Evolutionary conservation across 30 jellyfish, hydroid and myxozoan genomes (phyloP).

Genomic region (Nemopilema nomurai): DNA sequence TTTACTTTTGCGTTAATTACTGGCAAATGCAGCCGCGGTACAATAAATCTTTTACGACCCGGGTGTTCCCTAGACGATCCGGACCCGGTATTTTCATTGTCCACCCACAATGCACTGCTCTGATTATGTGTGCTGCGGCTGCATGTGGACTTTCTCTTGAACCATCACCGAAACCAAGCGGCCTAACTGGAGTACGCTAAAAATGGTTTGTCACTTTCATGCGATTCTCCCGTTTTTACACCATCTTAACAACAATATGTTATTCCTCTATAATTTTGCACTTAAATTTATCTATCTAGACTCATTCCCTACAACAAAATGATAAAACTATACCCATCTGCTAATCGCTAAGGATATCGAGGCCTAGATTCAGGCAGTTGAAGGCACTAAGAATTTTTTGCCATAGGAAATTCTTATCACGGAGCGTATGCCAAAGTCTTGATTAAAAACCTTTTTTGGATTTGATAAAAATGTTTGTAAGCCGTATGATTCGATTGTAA

Average conservation of each 20-base stretch:
- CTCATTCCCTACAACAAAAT: not conserved
- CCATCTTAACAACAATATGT: not conserved
- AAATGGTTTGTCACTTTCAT: slow-evolving; percentile 46
- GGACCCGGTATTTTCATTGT: not conserved
- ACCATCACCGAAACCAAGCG: slow-evolving; percentile 20
- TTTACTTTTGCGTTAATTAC: too few relatives aligned
- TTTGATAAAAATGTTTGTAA: too few relatives aligned
- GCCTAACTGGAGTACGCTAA: slow-evolving; percentile 2
- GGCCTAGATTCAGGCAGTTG: too few relatives aligned
- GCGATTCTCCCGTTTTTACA: not conserved
- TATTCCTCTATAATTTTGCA: not conserved
- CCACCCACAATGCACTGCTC: slow-evolving; percentile 32
- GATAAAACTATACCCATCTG: not conserved
- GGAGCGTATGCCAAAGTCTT: too few relatives aligned
- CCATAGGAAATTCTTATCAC: too few relatives aligned
- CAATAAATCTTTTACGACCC: not conserved
- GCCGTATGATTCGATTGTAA: too few relatives aligned
- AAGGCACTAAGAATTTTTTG: too few relatives aligned
- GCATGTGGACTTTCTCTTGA: slow-evolving; percentile 59
- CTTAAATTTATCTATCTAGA: not conserved
- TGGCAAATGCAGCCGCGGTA: too few relatives aligned
- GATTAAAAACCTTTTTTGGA: too few relatives aligned
- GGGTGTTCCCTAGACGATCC: not conserved
- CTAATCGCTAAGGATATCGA: too few relatives aligned
- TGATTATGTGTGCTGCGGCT: slow-evolving; percentile 5